These are phyloP conservation scores for Eulemur macaco DNA, from an alignment of 2,113 vertebrate genomes.

Conservation along the genomic window DNA sequence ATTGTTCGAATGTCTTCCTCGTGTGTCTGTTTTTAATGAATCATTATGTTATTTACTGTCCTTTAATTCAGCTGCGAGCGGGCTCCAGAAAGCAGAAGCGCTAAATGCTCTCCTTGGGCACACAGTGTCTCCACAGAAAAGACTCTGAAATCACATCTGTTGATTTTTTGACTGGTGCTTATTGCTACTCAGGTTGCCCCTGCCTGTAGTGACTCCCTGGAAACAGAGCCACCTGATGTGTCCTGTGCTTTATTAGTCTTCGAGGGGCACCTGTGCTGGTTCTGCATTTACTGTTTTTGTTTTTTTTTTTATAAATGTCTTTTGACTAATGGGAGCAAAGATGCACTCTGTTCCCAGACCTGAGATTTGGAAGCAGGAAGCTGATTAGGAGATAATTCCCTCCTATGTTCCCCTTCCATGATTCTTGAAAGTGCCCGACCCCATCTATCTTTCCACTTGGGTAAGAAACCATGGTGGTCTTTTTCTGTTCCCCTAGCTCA, in stretches of 20 bases:
- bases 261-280: background rate
- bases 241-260: background rate
- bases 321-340: background rate
- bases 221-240: background rate
- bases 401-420: background rate
- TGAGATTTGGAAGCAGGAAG: background rate
- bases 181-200: background rate
- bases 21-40: background rate
- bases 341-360: background rate
- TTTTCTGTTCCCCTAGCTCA: background rate
- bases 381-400: background rate
- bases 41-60: slow-evolving; percentile 35
- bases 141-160: background rate
- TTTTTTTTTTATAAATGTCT: background rate
- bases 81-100: background rate
- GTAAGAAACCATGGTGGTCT: background rate
- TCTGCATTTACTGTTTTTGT: background rate
- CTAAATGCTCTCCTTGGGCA: background rate
- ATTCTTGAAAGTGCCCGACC: background rate
- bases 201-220: background rate
- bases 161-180: background rate
- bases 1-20: background rate
- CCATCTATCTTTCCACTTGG: background rate
- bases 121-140: background rate
- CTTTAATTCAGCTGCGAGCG: background rate